phyloP scores from a whole-genome alignment of 2,888 invertebrate species.

The Drosophila acutilabella region DNA sequence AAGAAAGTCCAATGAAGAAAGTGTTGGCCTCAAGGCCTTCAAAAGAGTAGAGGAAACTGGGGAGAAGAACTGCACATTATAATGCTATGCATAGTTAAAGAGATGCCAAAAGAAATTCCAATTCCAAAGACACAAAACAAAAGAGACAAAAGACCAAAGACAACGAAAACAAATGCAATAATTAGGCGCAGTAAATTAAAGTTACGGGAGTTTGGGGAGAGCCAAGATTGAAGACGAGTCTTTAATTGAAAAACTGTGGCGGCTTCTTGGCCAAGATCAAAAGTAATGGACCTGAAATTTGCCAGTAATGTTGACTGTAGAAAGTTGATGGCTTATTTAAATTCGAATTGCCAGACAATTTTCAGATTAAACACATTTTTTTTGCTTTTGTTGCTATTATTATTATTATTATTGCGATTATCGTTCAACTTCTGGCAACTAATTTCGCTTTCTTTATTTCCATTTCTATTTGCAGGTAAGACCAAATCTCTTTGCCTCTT shows the following conservation, averaged over 20 bases:
- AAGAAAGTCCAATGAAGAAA: constrained; percentile 76
- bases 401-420: constrained; percentile 42
- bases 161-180: constrained; percentile 64
- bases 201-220: background rate
- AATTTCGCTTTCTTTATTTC: constrained; percentile 55
- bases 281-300: constrained; percentile 42
- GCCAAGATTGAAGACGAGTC: background rate
- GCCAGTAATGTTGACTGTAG: constrained; percentile 39
- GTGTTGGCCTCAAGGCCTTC: constrained; percentile 71
- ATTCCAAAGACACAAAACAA: constrained; percentile 21
- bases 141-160: constrained; percentile 41
- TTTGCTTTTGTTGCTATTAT: constrained; percentile 24
- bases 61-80: constrained; percentile 58
- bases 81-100: constrained; percentile 50
- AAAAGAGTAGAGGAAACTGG: constrained; percentile 21
- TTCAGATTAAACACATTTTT: constrained; percentile 2
- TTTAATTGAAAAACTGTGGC: constrained; percentile 58
- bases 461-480: constrained; percentile 64
- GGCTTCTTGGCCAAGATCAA: constrained; percentile 41
- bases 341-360: constrained; percentile 44
- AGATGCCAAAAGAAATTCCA: constrained; percentile 53
- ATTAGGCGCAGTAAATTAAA: constrained; percentile 72
- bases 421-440: constrained; percentile 39
- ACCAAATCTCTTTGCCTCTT: background rate
- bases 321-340: constrained; percentile 65